These are phyloP conservation scores for Samia ricini DNA, from an alignment of 1,140 invertebrate species.

Conservation along the genomic window DNA sequence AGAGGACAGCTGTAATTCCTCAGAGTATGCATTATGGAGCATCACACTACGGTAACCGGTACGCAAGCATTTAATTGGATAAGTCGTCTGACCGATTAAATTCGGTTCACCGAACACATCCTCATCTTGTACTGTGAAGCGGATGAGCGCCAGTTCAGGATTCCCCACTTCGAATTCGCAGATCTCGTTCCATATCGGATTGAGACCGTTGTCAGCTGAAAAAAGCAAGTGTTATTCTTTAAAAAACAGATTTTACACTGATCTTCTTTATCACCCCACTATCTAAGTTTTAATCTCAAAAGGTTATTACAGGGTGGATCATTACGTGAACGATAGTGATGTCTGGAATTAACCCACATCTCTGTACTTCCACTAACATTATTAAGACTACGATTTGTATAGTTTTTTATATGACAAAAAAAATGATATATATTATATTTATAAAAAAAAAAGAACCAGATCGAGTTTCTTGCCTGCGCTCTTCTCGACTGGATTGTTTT, in stretches of 20 bases:
- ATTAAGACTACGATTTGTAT: too few relatives aligned
- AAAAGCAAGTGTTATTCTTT: conserved; percentile 4
- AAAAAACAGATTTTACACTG: neutral
- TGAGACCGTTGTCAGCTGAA: conserved; percentile 96
- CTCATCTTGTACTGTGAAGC: conserved; percentile 97
- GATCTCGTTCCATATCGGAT: conserved; percentile 96
- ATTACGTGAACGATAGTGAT: too few relatives aligned
- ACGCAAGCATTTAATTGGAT: conserved; percentile 86
- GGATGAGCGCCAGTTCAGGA: conserved; percentile 92
- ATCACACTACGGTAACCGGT: conserved; percentile 95
- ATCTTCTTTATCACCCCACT: too few relatives aligned
- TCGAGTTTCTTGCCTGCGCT: too few relatives aligned
- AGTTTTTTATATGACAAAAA: too few relatives aligned
- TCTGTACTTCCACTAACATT: too few relatives aligned
- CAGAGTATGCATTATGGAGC: conserved; percentile 93
- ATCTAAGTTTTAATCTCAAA: too few relatives aligned
- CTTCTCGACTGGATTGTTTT: too few relatives aligned
- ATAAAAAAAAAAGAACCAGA: too few relatives aligned
- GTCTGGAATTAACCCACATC: too few relatives aligned
- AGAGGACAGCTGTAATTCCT: conserved; percentile 95
- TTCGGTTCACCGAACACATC: conserved; percentile 99
- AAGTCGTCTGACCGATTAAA: conserved; percentile 98
- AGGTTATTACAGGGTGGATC: too few relatives aligned
- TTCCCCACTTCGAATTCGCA: conserved; percentile 93
- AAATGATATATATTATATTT: too few relatives aligned